Base-by-base conservation (phyloP, 2,888 invertebrate species). In the Leptinotarsa rubiginosa region DNA sequence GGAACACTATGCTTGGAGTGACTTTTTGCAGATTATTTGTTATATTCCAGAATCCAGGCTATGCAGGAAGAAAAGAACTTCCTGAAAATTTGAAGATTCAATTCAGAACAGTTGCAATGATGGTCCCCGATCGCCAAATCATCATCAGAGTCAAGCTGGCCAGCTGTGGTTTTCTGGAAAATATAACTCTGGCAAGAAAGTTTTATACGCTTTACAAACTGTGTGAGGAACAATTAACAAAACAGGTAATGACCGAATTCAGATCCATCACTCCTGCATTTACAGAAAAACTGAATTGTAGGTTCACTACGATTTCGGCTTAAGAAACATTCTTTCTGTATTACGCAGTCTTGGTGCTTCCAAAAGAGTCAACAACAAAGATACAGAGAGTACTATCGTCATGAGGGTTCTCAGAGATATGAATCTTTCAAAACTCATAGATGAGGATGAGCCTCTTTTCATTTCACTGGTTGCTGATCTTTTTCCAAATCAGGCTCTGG, bases 41-140 rank as follows among this genome's bases (percentile, higher is more conserved):
- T 5, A 2, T 15, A 52, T 72, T 86, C 12, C 85, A 97, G 97
- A 98, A 98, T 90, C 98, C 98, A 18, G 98, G 98, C 0, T 98
- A 98, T 86, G 98, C 98, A 47, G 98, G 98, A 0, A 92, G 98
- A 73, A 98, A 98, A 84, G 98, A 98, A 86, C 88, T 98, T 66
- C 98, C 98, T 0, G 98, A 98, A 89, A 98, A 98, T 89, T 90
- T 98, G 80, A 98, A 98, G 90, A 97, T 98, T 82, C 98, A 98
- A 88, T 98, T 98, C 88, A 93, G 98, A 71, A 97, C 97, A 0
- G 98, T 98, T 0, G 97, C 98, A 59, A 98, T 98, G 98, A 98
- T 98, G 98, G 98, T 98, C 18, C 98, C 98, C 0, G 98, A 98
- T 87, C 89, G 98, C 75, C 98, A 97, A 88, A 98, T 98, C 84